phyloP scores from a whole-genome alignment of 2,888 invertebrate species.

The Sarcophaga variegata region DNA sequence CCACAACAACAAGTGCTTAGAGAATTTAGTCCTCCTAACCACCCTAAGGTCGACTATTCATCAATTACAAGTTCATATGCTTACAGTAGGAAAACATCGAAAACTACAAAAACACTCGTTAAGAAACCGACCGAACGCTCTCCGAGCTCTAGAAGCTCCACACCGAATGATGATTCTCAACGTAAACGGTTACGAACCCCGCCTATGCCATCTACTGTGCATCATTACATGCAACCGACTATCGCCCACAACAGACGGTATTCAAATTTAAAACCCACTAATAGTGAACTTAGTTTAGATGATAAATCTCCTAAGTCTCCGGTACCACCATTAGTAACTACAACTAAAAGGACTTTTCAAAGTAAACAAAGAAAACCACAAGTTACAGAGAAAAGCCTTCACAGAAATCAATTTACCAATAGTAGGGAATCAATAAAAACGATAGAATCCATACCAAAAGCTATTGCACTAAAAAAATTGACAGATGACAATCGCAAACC shows the following conservation, averaged over 20 bases:
- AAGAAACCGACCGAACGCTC: slow-evolving; percentile 41
- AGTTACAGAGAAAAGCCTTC: slow-evolving; percentile 19
- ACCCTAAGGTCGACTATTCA: slow-evolving; percentile 67
- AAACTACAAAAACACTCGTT: slow-evolving; percentile 60
- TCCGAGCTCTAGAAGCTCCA: slow-evolving; percentile 50
- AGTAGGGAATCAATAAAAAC: slow-evolving; percentile 75
- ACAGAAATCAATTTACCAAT: slow-evolving; percentile 19
- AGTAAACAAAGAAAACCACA: slow-evolving; percentile 38
- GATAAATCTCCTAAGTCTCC: slow-evolving; percentile 74
- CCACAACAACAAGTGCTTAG: slow-evolving; percentile 75
- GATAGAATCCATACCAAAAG: slow-evolving; percentile 51
- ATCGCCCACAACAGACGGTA: slow-evolving; percentile 84
- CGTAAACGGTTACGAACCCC: slow-evolving; percentile 73
- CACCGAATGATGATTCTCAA: slow-evolving; percentile 65
- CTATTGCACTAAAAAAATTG: not conserved
- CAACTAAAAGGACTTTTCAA: slow-evolving; percentile 71
- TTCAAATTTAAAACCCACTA: slow-evolving; percentile 74
- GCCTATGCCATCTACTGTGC: slow-evolving; percentile 73
- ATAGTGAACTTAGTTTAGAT: slow-evolving; percentile 65
- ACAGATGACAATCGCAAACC: slow-evolving; percentile 20
- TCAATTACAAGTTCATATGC: slow-evolving; percentile 68
- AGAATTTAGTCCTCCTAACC: slow-evolving; percentile 73
- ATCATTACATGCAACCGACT: slow-evolving; percentile 85
- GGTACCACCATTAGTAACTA: slow-evolving; percentile 71
- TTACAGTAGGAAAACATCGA: slow-evolving; percentile 61